A percentile compares a stretch with the other conserved stretches of the same genome.
Evolutionary conservation across 2,888 invertebrate genomes (phyloP).

Genomic region (Euplagia quadripunctaria): DNA sequence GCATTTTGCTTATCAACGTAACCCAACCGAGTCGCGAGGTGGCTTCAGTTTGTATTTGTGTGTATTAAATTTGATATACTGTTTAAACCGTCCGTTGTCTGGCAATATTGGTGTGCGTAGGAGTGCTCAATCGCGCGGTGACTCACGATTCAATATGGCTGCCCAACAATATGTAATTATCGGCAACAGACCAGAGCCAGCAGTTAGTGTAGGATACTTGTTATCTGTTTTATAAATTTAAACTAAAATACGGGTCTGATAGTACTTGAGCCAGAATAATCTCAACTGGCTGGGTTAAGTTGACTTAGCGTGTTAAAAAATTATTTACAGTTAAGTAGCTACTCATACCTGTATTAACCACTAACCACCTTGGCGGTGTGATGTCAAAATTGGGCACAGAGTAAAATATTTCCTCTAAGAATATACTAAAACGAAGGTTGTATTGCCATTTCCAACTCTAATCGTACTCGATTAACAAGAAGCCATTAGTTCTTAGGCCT

Average conservation of each 20-base stretch:
- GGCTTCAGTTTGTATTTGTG: slow-evolving; percentile 50
- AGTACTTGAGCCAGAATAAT: background rate
- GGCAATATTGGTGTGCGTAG: slow-evolving; percentile 67
- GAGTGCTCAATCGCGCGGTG: slow-evolving; percentile 61
- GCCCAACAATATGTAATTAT: slow-evolving; percentile 78
- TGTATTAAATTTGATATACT: slow-evolving; percentile 69
- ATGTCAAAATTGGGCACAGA: background rate
- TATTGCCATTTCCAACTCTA: background rate
- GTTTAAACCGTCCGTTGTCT: slow-evolving; percentile 64
- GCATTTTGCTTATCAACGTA: slow-evolving; percentile 51
- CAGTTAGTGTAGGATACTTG: slow-evolving; percentile 42
- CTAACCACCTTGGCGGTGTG: background rate
- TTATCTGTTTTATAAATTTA: slow-evolving; percentile 49
- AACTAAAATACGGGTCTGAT: slow-evolving; percentile 20
- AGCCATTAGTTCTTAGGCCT: background rate
- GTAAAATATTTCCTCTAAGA: background rate
- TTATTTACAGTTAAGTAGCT: background rate
- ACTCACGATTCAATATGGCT: slow-evolving; percentile 75
- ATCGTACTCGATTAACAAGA: background rate
- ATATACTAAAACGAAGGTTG: background rate
- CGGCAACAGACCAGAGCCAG: slow-evolving; percentile 54
- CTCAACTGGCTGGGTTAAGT: background rate
- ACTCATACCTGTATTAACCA: background rate
- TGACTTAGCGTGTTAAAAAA: background rate
- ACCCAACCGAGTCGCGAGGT: slow-evolving; percentile 48